Evolutionary conservation across 2,888 invertebrate species (phyloP), one percentile per base, ranked within the genome.

Genomic region (Embidobia sp.): DNA sequence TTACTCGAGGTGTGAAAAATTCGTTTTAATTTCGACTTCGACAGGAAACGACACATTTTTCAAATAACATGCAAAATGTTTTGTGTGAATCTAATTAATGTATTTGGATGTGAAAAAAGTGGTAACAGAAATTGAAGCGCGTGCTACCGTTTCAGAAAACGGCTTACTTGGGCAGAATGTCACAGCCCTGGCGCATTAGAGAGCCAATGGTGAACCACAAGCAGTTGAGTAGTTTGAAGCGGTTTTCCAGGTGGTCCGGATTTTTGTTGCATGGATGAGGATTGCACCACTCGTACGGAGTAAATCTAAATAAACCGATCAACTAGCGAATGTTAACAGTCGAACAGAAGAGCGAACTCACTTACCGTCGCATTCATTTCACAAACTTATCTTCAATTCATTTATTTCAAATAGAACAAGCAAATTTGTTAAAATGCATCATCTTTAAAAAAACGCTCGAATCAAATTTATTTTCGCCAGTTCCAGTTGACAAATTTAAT

Each of bases 261-360:
- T 95, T 95, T 86, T 93, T 92, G 89, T 96, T 95, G 87, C 95
- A 94, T 78, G 96, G 95, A 85, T 96, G 95, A 66, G 96, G 95
- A 90, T 95, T 95, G 89, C 97, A 96, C 97, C 97, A 97, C 91
- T 98, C 98, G 90, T 97, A 97, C 57, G 99, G 98, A 84, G 96
- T 97, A 89, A 96, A 96, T 93, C 96, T 96, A 90, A 84, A 89
- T 79, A n/a, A n/a, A n/a, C n/a, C 80, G 79, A 84, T 83, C 75
- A 83, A 82, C 79, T 80, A 26, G 33, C 31, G 13, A 15, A 29
- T 22, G 19, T 42, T 42, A 42, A 4, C 6, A 22, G 6, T 22
- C 6, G 3, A 4, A 22, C 22, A 4, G 6, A 6, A 16, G 16
- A 35, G 2, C 11, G n/a, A n/a, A n/a, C n/a, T n/a, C n/a, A n/a